Evolutionary conservation across 2,797 vertebrate species (phyloP).

Genomic region (Okamejei kenojei): DNA sequence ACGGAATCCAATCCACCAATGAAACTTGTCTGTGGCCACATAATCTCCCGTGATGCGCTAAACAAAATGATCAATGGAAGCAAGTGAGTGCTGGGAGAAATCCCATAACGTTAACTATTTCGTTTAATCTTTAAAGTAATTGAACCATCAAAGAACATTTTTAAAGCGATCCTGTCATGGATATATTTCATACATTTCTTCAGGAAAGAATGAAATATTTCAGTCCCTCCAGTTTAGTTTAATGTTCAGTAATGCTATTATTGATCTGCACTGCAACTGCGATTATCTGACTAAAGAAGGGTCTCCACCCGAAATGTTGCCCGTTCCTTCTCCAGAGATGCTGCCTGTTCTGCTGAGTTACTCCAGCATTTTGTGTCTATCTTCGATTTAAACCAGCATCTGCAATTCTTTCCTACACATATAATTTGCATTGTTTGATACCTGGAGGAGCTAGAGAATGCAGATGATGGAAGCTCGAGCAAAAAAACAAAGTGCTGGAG

Average conservation of each 20-base stretch:
- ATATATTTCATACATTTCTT: neutral
- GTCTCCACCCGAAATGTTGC: no score
- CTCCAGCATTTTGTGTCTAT: no score
- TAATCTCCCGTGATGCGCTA: slow-evolving; percentile 76
- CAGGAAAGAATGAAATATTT: neutral
- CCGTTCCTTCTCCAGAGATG: no score
- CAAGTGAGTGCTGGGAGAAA: slow-evolving; percentile 63
- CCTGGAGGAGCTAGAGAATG: no score
- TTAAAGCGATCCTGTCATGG: neutral
- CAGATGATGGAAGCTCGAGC: no score
- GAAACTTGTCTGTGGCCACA: slow-evolving; percentile 75
- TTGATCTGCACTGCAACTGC: neutral
- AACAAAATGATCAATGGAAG: slow-evolving; percentile 81
- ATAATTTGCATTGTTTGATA: no score
- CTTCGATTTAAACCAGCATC: no score
- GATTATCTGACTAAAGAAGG: neutral
- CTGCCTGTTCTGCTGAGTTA: no score
- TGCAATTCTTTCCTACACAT: no score
- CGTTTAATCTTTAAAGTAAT: neutral
- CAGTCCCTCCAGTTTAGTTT: neutral
- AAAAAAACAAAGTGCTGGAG: no score
- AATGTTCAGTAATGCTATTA: neutral
- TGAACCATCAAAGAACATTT: neutral
- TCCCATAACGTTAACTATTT: neutral
- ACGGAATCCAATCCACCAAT: slow-evolving; percentile 75